Evolutionary conservation across 2,888 invertebrate genomes (phyloP), one percentile per base, ranked within the genome.

Genomic region (Tetranychus piercei): DNA sequence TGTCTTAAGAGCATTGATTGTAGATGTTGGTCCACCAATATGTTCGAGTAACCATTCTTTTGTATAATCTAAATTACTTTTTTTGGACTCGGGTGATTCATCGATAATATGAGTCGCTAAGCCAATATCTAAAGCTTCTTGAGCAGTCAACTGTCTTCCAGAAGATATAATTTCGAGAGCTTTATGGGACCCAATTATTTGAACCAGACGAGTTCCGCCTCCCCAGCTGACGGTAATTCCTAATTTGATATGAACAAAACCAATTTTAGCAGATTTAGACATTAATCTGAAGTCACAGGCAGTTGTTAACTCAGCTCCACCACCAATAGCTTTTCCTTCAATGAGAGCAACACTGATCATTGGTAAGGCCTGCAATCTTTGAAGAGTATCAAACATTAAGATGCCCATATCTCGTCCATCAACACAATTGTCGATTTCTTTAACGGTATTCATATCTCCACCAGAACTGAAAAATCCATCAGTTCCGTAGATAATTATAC

Each of bases 401-500:
- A 78, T 77, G 23, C 83, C 80, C 84, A 86, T 84, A 65, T 79
- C 79, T 34, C 79, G 81, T 0, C 84, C 85, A 71, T 80, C 80
- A 8, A 80, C 80, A 5, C 81, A 78, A 45, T 78, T 81, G 22
- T 76, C 78, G 9, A 83, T 81, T 73, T 79, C 75, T 69, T 79
- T 80, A 2, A 84, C 82, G 64, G 83, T 82, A 18, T 81, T 80
- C 15, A 86, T 79, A 79, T 86, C 85, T 5, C 84, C 85, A 11
- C 86, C 86, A 2, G 86, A 84, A 79, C 86, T 86, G 79, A 86
- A 86, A n/a, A 81, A 82, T 9, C 81, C 80, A 5, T 81, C 82
- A 1, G 80, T 80, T 0, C 85, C 85, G 75, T 81, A 80, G 6
- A 86, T 74, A 18, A 86, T 80, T 9, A 85, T 77, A 7, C 83